Conservation (phyloP, 2,888 invertebrate genomes). For the Diogma glabrata region DNA sequence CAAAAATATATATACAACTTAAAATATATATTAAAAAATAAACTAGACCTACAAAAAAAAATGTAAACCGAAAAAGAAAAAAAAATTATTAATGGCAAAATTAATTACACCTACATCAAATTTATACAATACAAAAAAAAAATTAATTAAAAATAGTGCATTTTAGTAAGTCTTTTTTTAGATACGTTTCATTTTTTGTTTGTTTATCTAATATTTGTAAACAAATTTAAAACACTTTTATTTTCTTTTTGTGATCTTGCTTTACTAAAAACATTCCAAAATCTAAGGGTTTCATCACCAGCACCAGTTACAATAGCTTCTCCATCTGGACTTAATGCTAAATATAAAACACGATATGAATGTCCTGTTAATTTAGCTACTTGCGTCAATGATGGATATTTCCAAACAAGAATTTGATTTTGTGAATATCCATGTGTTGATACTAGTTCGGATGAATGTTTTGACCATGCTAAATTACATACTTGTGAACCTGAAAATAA, state of each 20-base stretch:
- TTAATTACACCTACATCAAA: too few species aligned
- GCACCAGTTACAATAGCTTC: constrained; percentile 98
- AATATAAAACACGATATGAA: constrained; percentile 87
- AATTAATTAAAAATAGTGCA: too few species aligned
- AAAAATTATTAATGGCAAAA: too few species aligned
- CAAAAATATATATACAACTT: too few species aligned
- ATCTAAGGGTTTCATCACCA: constrained; percentile 93
- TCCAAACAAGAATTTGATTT: constrained; percentile 98
- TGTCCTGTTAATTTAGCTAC: constrained; percentile 96
- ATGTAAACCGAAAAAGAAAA: too few species aligned
- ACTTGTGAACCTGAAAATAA: constrained; percentile 69
- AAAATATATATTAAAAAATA: too few species aligned
- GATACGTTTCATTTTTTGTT: too few species aligned
- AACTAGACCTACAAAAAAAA: too few species aligned
- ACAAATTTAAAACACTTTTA: constrained; percentile 84
- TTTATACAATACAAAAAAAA: too few species aligned
- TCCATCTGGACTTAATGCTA: constrained; percentile 95
- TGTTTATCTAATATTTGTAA: constrained; percentile 78
- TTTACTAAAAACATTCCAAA: constrained; percentile 99
- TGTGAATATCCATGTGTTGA: constrained; percentile 98
- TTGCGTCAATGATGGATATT: constrained; percentile 92
- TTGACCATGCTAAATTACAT: constrained; percentile 97
- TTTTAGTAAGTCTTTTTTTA: too few species aligned
- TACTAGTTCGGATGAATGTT: constrained; percentile 94
- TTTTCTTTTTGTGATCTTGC: constrained; percentile 89